A percentile compares a stretch with the other conserved stretches of the same genome.
Evolutionary conservation across 35 echinoderm and acorn worm species (phyloP).

Genomic region (Apostichopus parvimensis): DNA sequence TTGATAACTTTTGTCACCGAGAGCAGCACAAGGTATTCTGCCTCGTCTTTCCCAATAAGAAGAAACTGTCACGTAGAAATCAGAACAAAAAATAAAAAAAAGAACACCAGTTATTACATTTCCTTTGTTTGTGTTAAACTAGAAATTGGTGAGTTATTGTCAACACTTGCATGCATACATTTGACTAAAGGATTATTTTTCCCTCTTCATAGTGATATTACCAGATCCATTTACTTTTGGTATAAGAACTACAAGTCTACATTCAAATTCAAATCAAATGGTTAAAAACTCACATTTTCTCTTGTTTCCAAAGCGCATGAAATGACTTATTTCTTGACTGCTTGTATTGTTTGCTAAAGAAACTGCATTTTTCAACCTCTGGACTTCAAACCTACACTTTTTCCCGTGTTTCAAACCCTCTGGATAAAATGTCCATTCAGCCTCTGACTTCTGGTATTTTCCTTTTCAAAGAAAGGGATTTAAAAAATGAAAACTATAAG

Average conservation of each 20-base stretch:
- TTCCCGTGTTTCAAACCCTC: conserved; percentile 70
- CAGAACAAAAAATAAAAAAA: no score
- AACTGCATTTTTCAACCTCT: neutral
- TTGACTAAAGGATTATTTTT: no score
- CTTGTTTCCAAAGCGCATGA: conserved; percentile 76
- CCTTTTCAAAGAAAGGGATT: neutral
- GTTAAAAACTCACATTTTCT: conserved; percentile 77
- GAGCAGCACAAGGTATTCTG: conserved; percentile 66
- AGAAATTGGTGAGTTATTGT: no score
- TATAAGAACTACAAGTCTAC: neutral
- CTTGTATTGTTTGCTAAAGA: conserved; percentile 53
- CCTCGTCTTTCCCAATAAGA: conserved; percentile 75
- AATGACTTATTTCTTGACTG: conserved; percentile 82
- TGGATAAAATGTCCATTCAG: conserved; percentile 83
- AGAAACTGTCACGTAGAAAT: neutral
- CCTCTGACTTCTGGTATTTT: conserved; percentile 19
- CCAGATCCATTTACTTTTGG: no score
- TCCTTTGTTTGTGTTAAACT: no score
- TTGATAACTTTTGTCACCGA: conserved; percentile 94
- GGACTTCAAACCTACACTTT: conserved; percentile 67
- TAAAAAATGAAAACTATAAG: no score
- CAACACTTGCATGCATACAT: no score
- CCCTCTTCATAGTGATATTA: no score
- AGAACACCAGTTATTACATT: no score
- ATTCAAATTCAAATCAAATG: no score